Evolutionary conservation across 2,888 invertebrate genomes (phyloP), one percentile per base, ranked within the genome.

Genomic region (Subacronicta megacephala): DNA sequence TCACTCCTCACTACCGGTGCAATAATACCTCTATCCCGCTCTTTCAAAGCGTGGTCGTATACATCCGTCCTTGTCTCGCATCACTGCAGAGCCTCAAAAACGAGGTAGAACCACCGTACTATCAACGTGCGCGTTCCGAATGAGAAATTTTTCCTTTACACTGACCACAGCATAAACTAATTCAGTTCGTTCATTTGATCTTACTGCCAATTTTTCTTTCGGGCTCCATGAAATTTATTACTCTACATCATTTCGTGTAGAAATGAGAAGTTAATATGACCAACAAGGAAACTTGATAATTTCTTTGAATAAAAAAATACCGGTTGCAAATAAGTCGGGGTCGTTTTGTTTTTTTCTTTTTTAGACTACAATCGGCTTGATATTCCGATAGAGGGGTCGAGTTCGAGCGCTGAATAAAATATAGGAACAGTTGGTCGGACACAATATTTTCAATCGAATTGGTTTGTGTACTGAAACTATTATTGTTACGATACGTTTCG

Each of bases 1-100:
- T 94, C 93, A 93, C 93, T 94, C 93, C 92, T 94, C 91, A 92
- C 93, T 92, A 93, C 93, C 93, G 93, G 93, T 94, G 93, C 93
- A 94, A 93, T 93, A 91, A 89, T 88, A 84, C 77, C 62, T 49
- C 77, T 72, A 60, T 87, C 89, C 76, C 86, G 63, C 75, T 92
- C 82, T 36, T 50, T 54, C 83, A 20, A 56, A 36, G 18, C 52
- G 63, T 67, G 73, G 62, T 68, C 75, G 49, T 62, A 77, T 90
- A 76, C 57, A 16, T 54, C 75, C 42, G 44, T 90, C 92, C 72
- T 87, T 54, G 70, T 92, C 84, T 47, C 88, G 80, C 93, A 90
- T 81, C 92, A 93, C 93, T 94, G 93, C 93, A 94, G 93, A 94
- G 93, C 90, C 89, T 92, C 92, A 88, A 93, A 93, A 93, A 93